Conservation (phyloP, 2,888 invertebrate species). For the Oasisia sp. region DNA sequence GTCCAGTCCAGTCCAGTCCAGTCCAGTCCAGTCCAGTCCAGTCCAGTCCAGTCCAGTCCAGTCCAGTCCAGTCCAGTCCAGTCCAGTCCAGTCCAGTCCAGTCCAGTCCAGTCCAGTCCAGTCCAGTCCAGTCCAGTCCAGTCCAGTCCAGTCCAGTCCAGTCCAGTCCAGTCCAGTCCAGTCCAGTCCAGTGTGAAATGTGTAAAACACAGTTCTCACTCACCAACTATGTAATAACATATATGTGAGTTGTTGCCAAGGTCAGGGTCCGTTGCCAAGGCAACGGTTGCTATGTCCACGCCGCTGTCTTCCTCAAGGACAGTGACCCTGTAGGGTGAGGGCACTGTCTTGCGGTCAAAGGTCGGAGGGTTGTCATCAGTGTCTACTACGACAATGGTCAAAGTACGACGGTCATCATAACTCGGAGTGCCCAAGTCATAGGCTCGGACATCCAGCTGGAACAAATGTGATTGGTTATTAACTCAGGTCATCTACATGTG, state of each 20-base stretch:
- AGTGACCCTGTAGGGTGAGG: slow-evolving; percentile 44
- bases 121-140: too few relatives aligned
- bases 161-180: too few relatives aligned
- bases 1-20: too few relatives aligned
- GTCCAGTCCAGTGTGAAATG: not conserved
- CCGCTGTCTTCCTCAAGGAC: slow-evolving; percentile 47
- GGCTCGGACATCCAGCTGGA: slow-evolving; percentile 73
- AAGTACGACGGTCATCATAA: slow-evolving; percentile 78
- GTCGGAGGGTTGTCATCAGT: slow-evolving; percentile 59
- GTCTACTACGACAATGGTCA: slow-evolving; percentile 70
- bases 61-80: too few relatives aligned
- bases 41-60: too few relatives aligned
- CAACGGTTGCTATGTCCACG: slow-evolving; percentile 45
- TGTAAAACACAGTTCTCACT: slow-evolving; percentile 30
- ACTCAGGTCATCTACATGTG: not conserved
- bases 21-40: too few relatives aligned
- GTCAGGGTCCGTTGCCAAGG: slow-evolving; percentile 77
- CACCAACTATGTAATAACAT: slow-evolving; percentile 90
- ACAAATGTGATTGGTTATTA: not conserved
- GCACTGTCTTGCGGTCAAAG: slow-evolving; percentile 46
- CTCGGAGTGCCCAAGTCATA: slow-evolving; percentile 82
- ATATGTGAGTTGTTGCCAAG: slow-evolving; percentile 81
- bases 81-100: too few relatives aligned
- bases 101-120: too few relatives aligned
- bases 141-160: too few relatives aligned